Base-by-base conservation (phyloP, 2,888 invertebrate genomes). In the Notodonta dromedarius region DNA sequence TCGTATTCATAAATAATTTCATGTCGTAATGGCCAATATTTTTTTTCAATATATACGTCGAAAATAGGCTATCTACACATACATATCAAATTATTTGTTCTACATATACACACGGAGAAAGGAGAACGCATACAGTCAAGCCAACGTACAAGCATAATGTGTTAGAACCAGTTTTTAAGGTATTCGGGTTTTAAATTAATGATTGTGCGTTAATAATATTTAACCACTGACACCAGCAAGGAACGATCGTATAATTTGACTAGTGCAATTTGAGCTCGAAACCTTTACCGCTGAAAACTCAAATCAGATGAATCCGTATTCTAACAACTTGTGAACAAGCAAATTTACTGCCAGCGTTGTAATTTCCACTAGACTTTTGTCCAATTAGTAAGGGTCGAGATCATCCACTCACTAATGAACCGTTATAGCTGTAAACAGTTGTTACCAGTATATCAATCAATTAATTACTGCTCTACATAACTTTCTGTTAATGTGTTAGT, bases 141-240 rank as follows among this genome's bases (percentile, higher is more conserved):
- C 63, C 51, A 64, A 71, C 71, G 59, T 66, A 44, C 62, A 66
- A 14, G 70, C 62, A 73, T 65, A 58, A 67, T 65, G 58, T 63
- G 67, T 66, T 66, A 63, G 67, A 78, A 79, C 79, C 70, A 52
- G 78, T 77, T 77, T 76, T 66, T 67, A 74, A 77, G 70, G 69
- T 74, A 73, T 67, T 71, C 74, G 67, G 71, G 78, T 79, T 76
- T 63, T 67, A 61, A 71, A 66, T 70, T 60, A 44, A 16, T 16
- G 50, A 65, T 59, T 53, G 60, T 61, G 67, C 60, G 51, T 48
- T 60, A 51, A 59, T 65, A 53, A 51, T 67, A 51, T 61, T 50
- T 63, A 57, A 71, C 60, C 51, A 54, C 53, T 11, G 39, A 56
- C 11, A 13, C 35, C 24, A 12, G 62, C 63, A 63, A 24, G 24